Evolutionary conservation across 1,140 invertebrate species (phyloP), one percentile per base, ranked within the genome.

Genomic region (Tenebrio molitor): DNA sequence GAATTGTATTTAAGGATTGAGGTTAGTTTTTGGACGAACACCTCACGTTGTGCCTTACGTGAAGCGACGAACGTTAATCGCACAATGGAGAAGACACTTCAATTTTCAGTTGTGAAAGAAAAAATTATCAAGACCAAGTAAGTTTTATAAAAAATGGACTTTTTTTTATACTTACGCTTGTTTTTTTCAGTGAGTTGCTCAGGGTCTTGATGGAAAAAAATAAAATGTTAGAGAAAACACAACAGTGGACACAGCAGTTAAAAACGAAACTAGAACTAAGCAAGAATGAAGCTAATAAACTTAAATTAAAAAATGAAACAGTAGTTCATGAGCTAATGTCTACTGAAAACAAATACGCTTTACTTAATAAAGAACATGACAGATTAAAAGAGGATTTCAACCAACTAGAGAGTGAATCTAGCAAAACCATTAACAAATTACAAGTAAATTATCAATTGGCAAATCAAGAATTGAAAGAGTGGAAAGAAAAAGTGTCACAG

Each of bases 1-100:
- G n/a, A n/a, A n/a, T n/a, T 17, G 50, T 82, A 87, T 87, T 77
- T 86, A 87, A 29, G 91, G 76, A 67, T 81, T 84, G 71, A 80
- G 77, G 66, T 77, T 77, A 73, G 78, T n/a, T n/a, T n/a, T n/a
- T n/a, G n/a, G n/a, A n/a, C n/a, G n/a, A n/a, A n/a, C n/a, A n/a
- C n/a, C n/a, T n/a, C n/a, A n/a, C n/a, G n/a, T n/a, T n/a, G n/a
- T n/a, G n/a, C n/a, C n/a, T n/a, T n/a, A n/a, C n/a, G n/a, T n/a
- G n/a, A n/a, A n/a, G n/a, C n/a, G n/a, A n/a, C n/a, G n/a, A n/a
- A n/a, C n/a, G n/a, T n/a, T n/a, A n/a, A n/a, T n/a, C n/a, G n/a
- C n/a, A n/a, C n/a, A n/a, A 39, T 44, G 53, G 42, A 66, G 10
- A 46, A 66, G 36, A 53, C 25, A 53, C 1, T 53, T 14, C 23